phyloP scores from a whole-genome alignment of 2,888 invertebrate genomes.

The Therioaphis trifolii region DNA sequence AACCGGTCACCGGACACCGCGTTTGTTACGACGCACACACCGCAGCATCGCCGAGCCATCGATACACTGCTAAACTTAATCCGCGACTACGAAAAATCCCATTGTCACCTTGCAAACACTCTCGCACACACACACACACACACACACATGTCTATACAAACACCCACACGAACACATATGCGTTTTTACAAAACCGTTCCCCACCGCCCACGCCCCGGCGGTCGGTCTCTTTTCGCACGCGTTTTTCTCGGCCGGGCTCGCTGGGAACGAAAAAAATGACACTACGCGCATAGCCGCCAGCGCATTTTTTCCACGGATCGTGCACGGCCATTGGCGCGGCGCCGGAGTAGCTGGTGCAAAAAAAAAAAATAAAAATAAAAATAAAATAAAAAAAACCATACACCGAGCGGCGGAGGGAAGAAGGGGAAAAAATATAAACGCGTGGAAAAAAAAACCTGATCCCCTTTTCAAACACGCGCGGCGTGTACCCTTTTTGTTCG shows the following conservation, averaged over 20 bases:
- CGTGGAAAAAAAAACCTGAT: too few species aligned
- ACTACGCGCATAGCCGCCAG: conserved; percentile 53
- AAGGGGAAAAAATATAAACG: conserved; percentile 33
- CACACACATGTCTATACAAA: too few species aligned
- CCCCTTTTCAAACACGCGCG: conserved; percentile 36
- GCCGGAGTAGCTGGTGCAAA: background rate
- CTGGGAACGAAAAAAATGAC: conserved; percentile 28
- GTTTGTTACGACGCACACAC: too few species aligned
- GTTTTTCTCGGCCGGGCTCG: conserved; percentile 35
- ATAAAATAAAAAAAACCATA: background rate
- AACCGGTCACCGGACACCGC: background rate
- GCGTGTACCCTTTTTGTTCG: conserved; percentile 47
- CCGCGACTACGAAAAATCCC: conserved; percentile 50
- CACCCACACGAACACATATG: background rate
- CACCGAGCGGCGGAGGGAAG: background rate
- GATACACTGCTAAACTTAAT: conserved; percentile 51
- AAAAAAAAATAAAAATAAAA: conserved; percentile 37
- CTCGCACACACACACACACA: background rate
- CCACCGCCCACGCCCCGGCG: background rate
- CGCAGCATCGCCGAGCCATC: conserved; percentile 27
- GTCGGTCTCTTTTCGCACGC: background rate
- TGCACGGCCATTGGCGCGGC: conserved; percentile 50
- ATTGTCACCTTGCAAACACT: conserved; percentile 37
- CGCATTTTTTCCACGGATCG: conserved; percentile 57
- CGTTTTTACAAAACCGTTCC: background rate